Base-by-base conservation (phyloP, 2,888 invertebrate species). In the Lasius fuliginosus region DNA sequence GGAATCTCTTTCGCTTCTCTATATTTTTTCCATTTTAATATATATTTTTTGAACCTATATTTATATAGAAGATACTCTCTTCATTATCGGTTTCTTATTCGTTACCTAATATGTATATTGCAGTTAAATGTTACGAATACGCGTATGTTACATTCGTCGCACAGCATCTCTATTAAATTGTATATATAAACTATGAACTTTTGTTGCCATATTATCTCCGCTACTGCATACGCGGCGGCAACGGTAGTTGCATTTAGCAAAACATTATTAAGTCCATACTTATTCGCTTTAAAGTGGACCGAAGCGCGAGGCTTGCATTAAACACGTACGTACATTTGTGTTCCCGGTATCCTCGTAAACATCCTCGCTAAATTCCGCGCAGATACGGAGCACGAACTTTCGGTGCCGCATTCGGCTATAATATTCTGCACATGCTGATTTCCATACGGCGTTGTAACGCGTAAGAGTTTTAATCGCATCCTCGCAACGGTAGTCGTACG, bases 401-500 rank as follows among this genome's bases (percentile, higher is more conserved):
- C 76, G 64, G 64, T 64, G 64, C 56, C 40, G 42, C 64, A 12
- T 12, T 27, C 62, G 53, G 64, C 60, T 82, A 36, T 53, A 82
- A 56, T 82, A 79, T 82, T 73, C 76, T 64, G 53, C 82, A 30
- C 76, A 65, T 82, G 76, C 64, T 75, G 74, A 82, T 75, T 75
- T 82, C 74, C 82, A 75, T 82, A 82, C 76, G 75, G 82, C 64
- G 71, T 60, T 71, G 79, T 79, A 79, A 71, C 75, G 64, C 53
- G 64, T 73, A 82, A 75, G 76, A 82, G 82, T 82, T 82, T 82
- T 82, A 75, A 82, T 82, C 82, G 82, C 76, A 82, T 82, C 53
- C 82, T 74, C 64, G 82, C 71, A 23, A 77, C 58, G 40, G 56
- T 40, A 56, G 76, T 67, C 76, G 53, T 42, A 77, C 77, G 79